Conservation (phyloP, 2,888 invertebrate genomes). For the Meteorus cinctellus region DNA sequence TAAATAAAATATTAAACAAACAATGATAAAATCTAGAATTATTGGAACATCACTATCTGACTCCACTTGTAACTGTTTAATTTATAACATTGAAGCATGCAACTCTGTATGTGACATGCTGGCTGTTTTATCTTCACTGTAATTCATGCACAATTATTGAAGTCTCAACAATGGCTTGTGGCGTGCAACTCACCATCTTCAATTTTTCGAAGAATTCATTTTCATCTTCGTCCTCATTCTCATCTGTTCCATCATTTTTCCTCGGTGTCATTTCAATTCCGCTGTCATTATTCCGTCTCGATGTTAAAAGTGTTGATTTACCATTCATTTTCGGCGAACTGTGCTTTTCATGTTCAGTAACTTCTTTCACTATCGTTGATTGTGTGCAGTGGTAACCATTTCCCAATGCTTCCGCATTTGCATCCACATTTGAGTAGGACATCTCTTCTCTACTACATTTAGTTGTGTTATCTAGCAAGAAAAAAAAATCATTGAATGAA, state of each 20-base stretch:
- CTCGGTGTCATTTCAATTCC: conserved; percentile 61
- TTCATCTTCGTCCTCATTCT: conserved; percentile 58
- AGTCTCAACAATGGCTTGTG: conserved; percentile 52
- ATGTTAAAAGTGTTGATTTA: conserved; percentile 49
- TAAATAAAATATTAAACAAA: neutral
- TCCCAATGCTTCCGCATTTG: conserved; percentile 27
- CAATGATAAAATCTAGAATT: neutral
- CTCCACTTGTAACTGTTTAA: neutral
- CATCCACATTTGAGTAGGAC: conserved; percentile 39
- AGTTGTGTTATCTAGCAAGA: conserved; percentile 35
- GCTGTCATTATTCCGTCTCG: conserved; percentile 58
- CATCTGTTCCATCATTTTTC: conserved; percentile 51
- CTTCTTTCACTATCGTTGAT: conserved; percentile 49
- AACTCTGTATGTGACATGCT: neutral
- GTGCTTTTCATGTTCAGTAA: conserved; percentile 44
- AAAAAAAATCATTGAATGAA: neutral
- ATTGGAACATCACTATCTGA: neutral
- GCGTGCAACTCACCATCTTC: conserved; percentile 74
- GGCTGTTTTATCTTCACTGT: neutral
- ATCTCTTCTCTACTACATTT: conserved; percentile 47
- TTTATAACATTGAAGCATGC: neutral
- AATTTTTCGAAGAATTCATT: conserved; percentile 70
- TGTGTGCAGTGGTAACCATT: conserved; percentile 46
- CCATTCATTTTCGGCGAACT: conserved; percentile 46
- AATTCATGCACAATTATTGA: conserved; percentile 36